Evolutionary conservation across 1,140 invertebrate species (phyloP), one percentile per base, ranked within the genome.

Genomic region (Lethrus apterus): DNA sequence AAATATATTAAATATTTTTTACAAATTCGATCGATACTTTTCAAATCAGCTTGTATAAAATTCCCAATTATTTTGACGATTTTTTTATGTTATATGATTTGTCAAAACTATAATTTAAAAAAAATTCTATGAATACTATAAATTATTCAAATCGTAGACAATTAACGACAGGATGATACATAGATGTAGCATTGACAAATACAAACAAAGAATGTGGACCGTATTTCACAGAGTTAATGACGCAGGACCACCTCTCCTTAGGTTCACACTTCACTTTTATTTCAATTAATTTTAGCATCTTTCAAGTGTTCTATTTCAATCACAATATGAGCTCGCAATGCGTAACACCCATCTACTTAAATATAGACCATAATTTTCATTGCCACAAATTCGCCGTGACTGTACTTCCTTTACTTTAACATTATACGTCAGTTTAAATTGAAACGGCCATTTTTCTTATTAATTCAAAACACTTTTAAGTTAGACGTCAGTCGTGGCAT

Each of bases 381-480:
- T 46, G 38, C 48, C 33, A 30, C 47, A 53, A 53, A 53, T 53
- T 47, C 51, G 23, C 40, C 51, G 38, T 53, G 51, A 49, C 51
- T 43, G 42, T 52, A 45, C 47, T 53, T 53, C 51, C 51, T 53
- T 36, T 43, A 32, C 29, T 35, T 44, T 46, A 15, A 20, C 38
- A 44, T 48, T 35, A 15, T 14, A 32, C 34, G 51, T 32, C 51
- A 53, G 31, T 42, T 46, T 46, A 44, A 35, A 48, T 53, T 45
- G 43, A 53, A 53, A 36, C 42, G 33, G 31, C 41, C 51, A 46
- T 49, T 53, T 49, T 49, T 53, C 51, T 49, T 53, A 49, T 53
- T 53, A 53, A 53, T 53, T 53, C 51, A 53, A 53, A 53, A 49
- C 51, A 43, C 33, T 53, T 45, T 49, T 34, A 42, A 36, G 34